Evolutionary conservation across 2,113 vertebrate species (phyloP).

Genomic region (Benitochromis conjunctus): DNA sequence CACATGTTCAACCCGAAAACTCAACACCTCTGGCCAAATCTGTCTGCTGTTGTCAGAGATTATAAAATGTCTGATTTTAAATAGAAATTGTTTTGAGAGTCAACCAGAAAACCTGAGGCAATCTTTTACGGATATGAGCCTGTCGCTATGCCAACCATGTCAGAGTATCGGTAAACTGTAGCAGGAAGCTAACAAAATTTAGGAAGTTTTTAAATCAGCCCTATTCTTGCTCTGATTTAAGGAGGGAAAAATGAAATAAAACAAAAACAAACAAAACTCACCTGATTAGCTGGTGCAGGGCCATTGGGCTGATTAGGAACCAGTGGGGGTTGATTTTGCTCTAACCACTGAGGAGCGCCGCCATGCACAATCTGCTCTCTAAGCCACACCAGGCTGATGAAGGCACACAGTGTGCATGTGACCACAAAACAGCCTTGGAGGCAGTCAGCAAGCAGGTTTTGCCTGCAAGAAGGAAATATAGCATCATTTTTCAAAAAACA

Average conservation of each 20-base stretch:
- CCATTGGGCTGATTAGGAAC: constrained; percentile 74
- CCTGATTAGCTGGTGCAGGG: constrained; percentile 84
- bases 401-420: constrained; percentile 94
- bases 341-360: constrained; percentile 92
- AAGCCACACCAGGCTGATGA: constrained; percentile 97
- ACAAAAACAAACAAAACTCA: constrained; percentile 36
- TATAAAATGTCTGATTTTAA: background rate
- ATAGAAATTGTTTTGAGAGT: background rate
- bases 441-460: constrained; percentile 94
- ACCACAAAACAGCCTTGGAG: constrained; percentile 98
- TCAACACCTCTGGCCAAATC: background rate
- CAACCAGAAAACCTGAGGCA: background rate
- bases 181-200: background rate
- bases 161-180: background rate
- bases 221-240: background rate
- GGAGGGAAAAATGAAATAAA: background rate
- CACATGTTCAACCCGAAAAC: background rate
- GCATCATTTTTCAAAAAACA: background rate
- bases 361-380: constrained; percentile 95
- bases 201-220: background rate
- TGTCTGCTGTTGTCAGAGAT: background rate
- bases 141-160: background rate
- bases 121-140: background rate
- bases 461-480: constrained; percentile 65
- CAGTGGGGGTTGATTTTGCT: constrained; percentile 85